These are phyloP conservation scores for Sclerodermus sp. DNA, from an alignment of 2,888 invertebrate genomes.

Conservation along the genomic window DNA sequence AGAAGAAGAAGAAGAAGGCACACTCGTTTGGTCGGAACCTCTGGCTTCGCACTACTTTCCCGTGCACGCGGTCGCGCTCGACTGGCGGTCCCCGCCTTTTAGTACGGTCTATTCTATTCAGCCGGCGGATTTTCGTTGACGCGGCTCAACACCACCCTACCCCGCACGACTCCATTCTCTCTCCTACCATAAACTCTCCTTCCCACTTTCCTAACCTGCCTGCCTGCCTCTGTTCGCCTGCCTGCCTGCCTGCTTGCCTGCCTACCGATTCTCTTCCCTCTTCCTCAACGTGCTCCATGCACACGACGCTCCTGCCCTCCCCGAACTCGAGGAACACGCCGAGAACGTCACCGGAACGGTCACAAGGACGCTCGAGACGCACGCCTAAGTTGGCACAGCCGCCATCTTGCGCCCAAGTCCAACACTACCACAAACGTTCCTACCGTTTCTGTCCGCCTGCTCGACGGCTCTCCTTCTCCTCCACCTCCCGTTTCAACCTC, in stretches of 20 bases:
- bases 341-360: too few species aligned
- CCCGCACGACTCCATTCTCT: constrained; percentile 13
- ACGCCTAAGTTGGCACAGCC: too few species aligned
- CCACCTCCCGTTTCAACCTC: too few species aligned
- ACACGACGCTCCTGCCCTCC: background rate
- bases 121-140: constrained; percentile 23
- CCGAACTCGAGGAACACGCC: background rate
- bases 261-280: background rate
- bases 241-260: background rate
- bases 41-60: constrained; percentile 6
- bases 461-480: too few species aligned
- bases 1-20: constrained; percentile 6
- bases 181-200: constrained; percentile 9
- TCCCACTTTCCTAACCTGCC: constrained; percentile 6
- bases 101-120: constrained; percentile 1
- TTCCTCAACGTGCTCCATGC: constrained; percentile 7
- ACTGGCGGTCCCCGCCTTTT: constrained; percentile 16
- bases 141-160: constrained; percentile 13
- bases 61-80: constrained; percentile 26
- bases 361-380: too few species aligned
- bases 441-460: too few species aligned
- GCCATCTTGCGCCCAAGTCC: too few species aligned
- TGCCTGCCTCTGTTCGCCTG: constrained; percentile 1
- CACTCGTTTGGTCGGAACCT: constrained; percentile 1
- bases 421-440: too few species aligned